These are phyloP conservation scores for Cladorhizidae sp. DNA, from an alignment of 37 sponge, comb jelly and placozoan species.

Conservation along the genomic window DNA sequence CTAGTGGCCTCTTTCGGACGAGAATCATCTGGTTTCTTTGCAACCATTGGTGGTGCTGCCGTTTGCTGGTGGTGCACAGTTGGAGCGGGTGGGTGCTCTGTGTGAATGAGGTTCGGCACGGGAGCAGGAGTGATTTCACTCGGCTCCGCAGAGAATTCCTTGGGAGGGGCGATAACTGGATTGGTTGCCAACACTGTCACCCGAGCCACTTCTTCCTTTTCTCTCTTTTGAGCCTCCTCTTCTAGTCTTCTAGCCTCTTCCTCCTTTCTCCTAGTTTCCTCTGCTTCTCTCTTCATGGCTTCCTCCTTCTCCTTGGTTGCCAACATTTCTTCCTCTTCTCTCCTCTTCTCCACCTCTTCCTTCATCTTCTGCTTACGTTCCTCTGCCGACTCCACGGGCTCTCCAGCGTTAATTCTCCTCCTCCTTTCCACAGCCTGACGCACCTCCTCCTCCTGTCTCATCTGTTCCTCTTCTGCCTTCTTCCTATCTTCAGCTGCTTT, in stretches of 20 bases:
- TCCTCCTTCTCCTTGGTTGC: neutral
- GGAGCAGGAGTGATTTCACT: neutral
- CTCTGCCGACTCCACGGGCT: neutral
- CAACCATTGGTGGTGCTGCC: neutral
- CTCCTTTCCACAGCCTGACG: neutral
- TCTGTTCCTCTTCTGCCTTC: neutral
- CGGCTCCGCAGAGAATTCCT: neutral
- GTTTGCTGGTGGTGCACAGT: too few species aligned
- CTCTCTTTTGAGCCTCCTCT: neutral
- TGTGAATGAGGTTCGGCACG: too few species aligned
- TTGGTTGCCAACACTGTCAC: conserved; percentile 16
- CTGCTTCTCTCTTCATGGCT: neutral
- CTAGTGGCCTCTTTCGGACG: too few species aligned
- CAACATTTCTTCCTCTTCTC: neutral
- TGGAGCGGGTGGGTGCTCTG: too few species aligned
- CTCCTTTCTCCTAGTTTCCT: neutral
- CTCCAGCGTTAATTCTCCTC: neutral
- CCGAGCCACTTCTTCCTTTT: neutral
- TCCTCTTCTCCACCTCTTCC: neutral
- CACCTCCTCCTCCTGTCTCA: conserved; percentile 5
- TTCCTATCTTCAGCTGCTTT: conserved; percentile 2
- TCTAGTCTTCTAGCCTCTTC: neutral
- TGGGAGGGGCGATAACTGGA: neutral
- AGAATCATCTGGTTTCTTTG: conserved; percentile 1
- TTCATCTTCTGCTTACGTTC: neutral